Percentiles rank a stretch among this genome's conserved stretches.
Conservation (phyloP, 2,113 vertebrate species). For the Chascanopsetta lugubris region DNA sequence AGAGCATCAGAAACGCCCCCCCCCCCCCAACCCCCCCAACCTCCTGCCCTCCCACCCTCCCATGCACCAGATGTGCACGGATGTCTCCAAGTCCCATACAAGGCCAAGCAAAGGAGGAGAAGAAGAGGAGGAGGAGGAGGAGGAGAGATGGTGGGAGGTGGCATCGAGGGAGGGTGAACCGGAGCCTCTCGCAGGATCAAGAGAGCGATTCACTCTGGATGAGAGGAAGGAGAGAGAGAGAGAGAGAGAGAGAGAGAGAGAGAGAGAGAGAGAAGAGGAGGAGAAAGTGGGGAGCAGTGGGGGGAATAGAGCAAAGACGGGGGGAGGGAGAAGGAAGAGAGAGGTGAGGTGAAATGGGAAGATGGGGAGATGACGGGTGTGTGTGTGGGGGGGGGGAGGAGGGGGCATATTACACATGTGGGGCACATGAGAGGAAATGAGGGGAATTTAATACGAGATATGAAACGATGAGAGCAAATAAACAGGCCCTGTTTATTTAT, state of each 20-base stretch:
- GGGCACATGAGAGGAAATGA: background rate
- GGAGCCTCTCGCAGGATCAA: constrained; percentile 54
- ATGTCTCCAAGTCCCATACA: too few relatives aligned
- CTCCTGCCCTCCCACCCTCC: too few relatives aligned
- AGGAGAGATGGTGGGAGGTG: constrained; percentile 18
- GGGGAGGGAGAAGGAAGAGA: constrained; percentile 7
- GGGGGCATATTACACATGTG: constrained; percentile 10
- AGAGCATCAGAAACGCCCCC: constrained; percentile 45
- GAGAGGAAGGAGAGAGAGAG: constrained; percentile 24
- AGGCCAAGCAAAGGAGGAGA: constrained; percentile 38
- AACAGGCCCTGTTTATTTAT: too few relatives aligned
- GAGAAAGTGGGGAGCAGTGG: background rate
- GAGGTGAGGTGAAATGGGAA: constrained; percentile 16
- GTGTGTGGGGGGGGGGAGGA: background rate
- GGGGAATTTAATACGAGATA: background rate
- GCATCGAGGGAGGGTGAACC: constrained; percentile 31
- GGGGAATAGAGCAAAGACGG: constrained; percentile 33
- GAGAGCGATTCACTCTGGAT: constrained; percentile 51
- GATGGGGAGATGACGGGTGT: constrained; percentile 8
- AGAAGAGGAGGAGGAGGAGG: constrained; percentile 27
- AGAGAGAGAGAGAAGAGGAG: constrained; percentile 28
- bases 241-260: background rate
- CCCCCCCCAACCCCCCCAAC: constrained; percentile 26
- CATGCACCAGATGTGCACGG: constrained; percentile 60
- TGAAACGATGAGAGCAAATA: background rate